Evolutionary conservation across 2,797 vertebrate species (phyloP).

Genomic region (Sebastes nivosus): DNA sequence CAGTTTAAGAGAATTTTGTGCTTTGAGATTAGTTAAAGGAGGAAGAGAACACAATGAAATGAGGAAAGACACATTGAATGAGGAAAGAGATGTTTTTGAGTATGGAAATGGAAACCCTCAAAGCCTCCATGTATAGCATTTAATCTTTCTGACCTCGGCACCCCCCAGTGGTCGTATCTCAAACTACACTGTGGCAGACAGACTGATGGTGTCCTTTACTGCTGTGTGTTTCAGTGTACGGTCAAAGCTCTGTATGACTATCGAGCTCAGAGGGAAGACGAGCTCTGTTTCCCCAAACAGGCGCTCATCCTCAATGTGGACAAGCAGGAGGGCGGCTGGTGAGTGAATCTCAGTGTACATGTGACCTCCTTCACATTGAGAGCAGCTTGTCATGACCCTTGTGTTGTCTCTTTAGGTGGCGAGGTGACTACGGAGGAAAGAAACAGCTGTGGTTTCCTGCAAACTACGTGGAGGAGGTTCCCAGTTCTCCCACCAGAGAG

Average conservation of each 20-base stretch:
- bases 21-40: background rate
- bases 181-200: background rate
- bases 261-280: slow-evolving; percentile 94
- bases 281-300: slow-evolving; percentile 95
- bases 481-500: slow-evolving; percentile 85
- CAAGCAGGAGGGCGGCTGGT: slow-evolving; percentile 98
- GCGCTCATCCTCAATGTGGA: slow-evolving; percentile 94
- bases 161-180: background rate
- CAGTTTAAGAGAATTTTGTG: background rate
- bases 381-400: background rate
- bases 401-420: slow-evolving; percentile 86
- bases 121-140: background rate
- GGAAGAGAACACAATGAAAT: background rate
- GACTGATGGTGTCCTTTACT: background rate
- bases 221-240: slow-evolving; percentile 83
- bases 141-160: background rate
- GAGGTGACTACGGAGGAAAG: slow-evolving; percentile 95
- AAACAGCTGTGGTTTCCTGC: slow-evolving; percentile 98
- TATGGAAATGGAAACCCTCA: background rate
- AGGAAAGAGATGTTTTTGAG: background rate
- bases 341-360: slow-evolving; percentile 60
- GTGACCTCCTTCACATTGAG: background rate
- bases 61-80: background rate
- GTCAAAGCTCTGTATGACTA: slow-evolving; percentile 98
- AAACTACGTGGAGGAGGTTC: slow-evolving; percentile 96